Percentiles rank a stretch among this genome's conserved stretches.
Evolutionary conservation across 2,797 vertebrate genomes (phyloP).

Genomic region (Prionace glauca): DNA sequence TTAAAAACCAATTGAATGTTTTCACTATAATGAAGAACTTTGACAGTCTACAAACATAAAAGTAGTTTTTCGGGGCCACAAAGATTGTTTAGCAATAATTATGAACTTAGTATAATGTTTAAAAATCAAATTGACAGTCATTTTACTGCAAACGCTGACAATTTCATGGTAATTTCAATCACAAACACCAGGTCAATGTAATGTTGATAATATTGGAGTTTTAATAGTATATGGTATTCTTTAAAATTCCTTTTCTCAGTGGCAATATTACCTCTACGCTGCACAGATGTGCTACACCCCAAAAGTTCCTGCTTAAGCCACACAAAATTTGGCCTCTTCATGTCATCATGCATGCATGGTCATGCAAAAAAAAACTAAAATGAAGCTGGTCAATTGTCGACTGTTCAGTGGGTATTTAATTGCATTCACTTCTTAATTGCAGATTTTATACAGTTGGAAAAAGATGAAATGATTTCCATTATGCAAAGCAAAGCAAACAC

Average conservation of each 20-base stretch:
- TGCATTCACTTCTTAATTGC: conserved; percentile 43
- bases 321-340: too few relatives aligned
- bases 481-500: conserved; percentile 24
- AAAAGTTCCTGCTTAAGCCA: too few relatives aligned
- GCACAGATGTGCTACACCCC: too few relatives aligned
- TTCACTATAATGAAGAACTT: neutral
- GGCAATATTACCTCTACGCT: neutral
- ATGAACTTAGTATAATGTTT: neutral
- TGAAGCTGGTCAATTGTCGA: too few relatives aligned
- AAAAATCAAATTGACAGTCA: neutral
- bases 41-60: neutral
- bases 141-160: neutral
- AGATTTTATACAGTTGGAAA: conserved; percentile 95
- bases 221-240: neutral
- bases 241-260: neutral
- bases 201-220: neutral
- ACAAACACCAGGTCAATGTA: neutral
- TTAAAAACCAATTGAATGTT: neutral
- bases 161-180: neutral
- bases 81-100: neutral
- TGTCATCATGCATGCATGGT: too few relatives aligned
- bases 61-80: neutral
- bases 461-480: conserved; percentile 61
- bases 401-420: neutral
- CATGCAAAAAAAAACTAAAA: too few relatives aligned